Base-by-base conservation (phyloP, 2,888 invertebrate genomes). In the Perizoma affinitatum region DNA sequence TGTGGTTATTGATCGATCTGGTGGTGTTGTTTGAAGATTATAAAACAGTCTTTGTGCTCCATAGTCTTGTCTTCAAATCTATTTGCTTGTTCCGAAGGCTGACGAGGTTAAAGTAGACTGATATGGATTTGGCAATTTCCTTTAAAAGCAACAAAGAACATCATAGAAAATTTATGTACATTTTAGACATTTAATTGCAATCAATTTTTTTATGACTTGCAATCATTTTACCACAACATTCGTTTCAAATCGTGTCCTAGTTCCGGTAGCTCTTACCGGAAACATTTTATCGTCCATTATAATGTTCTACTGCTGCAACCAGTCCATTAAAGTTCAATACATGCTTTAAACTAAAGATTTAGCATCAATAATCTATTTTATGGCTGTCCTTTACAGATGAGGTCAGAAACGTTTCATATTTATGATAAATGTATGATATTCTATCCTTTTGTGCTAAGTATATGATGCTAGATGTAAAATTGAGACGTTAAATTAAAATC, bases 251-350 rank as follows among this genome's bases (percentile, higher is more conserved):
- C 36, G 51, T 36, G 46, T 45, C 46, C 50, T n/a, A 41, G 45
- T 56, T 50, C 6, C 42, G 48, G 10, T 41, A 44, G 43, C 47
- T 49, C 48, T 43, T 22, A 58, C 53, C 58, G 58, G 53, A 58
- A 56, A 47, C 54, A 51, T 45, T 56, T 54, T 47, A 42, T 41
- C 34, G 41, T 36, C 5, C 22, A 41, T 34, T 11, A 51, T 22
- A 33, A 42, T 38, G 42, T 6, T 34, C 7, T 11, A 7, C 22
- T 6, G 22, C 11, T 7, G 9, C 22, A 22, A 1, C 11, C 44
- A 6, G 22, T 44, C 4, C 51, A 51, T 50, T 50, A 51, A 42
- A 11, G 6, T 33, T 46, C 4, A 7, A 38, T 38, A 38, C 22
- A 22, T 22, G 38, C 38, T 38, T 38, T 38, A 6, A 38, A 5